Percentiles rank a stretch among this genome's conserved stretches.
These are phyloP conservation scores for Menura novaehollandiae DNA, from an alignment of 2,113 vertebrate genomes.

Conservation along the genomic window DNA sequence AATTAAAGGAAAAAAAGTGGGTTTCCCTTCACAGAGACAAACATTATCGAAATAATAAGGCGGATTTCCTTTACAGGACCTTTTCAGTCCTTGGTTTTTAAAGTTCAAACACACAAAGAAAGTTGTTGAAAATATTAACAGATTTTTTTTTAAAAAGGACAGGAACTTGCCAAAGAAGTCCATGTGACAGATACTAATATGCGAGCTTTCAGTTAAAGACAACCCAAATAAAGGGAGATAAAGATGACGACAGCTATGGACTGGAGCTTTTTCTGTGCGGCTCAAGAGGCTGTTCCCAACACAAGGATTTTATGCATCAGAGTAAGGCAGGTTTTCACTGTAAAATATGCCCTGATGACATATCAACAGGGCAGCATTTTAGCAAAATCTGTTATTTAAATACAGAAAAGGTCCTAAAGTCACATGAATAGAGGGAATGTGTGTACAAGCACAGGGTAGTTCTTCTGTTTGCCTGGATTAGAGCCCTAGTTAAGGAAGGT, in stretches of 20 bases:
- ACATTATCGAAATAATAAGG: background rate
- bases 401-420: background rate
- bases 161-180: background rate
- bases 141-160: background rate
- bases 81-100: background rate
- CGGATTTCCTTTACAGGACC: background rate
- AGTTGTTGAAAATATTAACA: background rate
- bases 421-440: background rate
- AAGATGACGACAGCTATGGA: background rate
- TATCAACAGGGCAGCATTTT: background rate
- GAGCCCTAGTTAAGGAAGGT: background rate
- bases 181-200: background rate
- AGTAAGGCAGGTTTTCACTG: background rate
- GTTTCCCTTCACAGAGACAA: background rate
- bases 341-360: background rate
- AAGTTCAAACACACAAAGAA: background rate
- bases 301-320: background rate
- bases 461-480: background rate
- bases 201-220: background rate
- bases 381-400: background rate
- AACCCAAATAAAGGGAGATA: background rate
- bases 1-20: background rate
- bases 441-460: background rate
- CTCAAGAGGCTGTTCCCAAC: background rate
- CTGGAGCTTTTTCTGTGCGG: background rate